Percentiles rank a stretch among this genome's conserved stretches.
phyloP scores from a whole-genome alignment of 2,888 invertebrate species.

The Macrophya alboannulata region DNA sequence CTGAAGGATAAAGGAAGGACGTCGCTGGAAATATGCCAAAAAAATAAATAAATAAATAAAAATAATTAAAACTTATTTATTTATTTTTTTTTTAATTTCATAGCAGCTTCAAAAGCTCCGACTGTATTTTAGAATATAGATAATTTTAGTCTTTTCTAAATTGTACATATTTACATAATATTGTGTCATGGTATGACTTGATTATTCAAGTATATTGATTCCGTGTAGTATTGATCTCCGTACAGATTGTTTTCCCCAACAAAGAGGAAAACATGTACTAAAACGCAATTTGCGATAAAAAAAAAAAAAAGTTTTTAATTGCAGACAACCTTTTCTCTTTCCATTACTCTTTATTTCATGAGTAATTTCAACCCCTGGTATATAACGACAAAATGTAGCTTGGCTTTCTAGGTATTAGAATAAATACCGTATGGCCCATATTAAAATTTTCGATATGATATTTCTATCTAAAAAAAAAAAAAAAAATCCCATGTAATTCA shows the following conservation, averaged over 20 bases:
- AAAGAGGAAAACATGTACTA: not conserved
- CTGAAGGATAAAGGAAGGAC: not conserved
- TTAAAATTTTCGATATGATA: not conserved
- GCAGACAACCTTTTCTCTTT: not conserved
- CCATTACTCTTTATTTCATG: not conserved
- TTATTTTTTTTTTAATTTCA: constrained; percentile 12
- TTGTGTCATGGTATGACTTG: constrained; percentile 48
- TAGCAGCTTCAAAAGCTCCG: constrained; percentile 37
- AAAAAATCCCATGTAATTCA: not conserved
- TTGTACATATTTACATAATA: constrained; percentile 45
- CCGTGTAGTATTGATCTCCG: constrained; percentile 10
- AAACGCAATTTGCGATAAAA: not conserved
- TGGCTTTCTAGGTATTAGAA: not conserved
- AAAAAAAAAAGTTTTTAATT: not conserved
- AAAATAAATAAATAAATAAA: no score
- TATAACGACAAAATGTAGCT: constrained; percentile 12
- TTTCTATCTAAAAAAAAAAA: not conserved
- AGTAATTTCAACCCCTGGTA: constrained; percentile 48
- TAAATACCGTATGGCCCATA: not conserved
- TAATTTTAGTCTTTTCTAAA: constrained; percentile 15
- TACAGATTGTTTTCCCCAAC: not conserved
- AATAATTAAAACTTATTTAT: constrained; percentile 11
- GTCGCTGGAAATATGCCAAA: not conserved
- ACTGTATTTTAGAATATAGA: constrained; percentile 44
- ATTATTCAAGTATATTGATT: constrained; percentile 22